Percentiles rank a stretch among this genome's conserved stretches.
These are phyloP conservation scores for Anarsia innoxiella DNA, from an alignment of 2,888 invertebrate species.

Conservation along the genomic window DNA sequence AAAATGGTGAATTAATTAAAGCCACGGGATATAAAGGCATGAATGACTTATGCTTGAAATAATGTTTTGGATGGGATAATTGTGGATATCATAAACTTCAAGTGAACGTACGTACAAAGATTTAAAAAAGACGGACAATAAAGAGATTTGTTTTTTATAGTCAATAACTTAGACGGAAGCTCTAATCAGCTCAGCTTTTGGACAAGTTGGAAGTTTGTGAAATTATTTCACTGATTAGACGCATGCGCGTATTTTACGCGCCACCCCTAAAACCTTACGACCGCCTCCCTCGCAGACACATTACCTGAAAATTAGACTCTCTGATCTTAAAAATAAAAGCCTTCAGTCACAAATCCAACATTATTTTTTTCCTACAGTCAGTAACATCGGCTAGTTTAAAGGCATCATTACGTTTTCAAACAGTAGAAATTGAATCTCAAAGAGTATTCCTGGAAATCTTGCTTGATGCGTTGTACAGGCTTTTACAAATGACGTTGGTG, in stretches of 20 bases:
- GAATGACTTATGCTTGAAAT: no score
- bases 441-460: constrained; percentile 47
- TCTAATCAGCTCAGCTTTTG: constrained; percentile 30
- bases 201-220: constrained; percentile 50
- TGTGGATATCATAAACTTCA: no score
- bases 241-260: constrained; percentile 70
- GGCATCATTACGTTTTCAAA: constrained; percentile 66
- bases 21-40: no score
- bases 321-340: constrained; percentile 43
- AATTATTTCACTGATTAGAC: constrained; percentile 54
- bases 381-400: constrained; percentile 65
- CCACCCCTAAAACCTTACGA: constrained; percentile 73
- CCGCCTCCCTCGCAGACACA: constrained; percentile 58
- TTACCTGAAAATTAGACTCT: constrained; percentile 61
- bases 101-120: no score
- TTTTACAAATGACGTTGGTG: no score
- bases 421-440: constrained; percentile 65
- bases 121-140: no score
- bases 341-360: constrained; percentile 35
- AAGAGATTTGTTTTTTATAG: no score
- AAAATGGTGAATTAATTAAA: no score
- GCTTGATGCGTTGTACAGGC: no score
- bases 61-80: no score
- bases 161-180: no score
- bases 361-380: no score